These are phyloP conservation scores for Scalopus aquaticus DNA, from an alignment of 2,113 vertebrate genomes.

Conservation along the genomic window DNA sequence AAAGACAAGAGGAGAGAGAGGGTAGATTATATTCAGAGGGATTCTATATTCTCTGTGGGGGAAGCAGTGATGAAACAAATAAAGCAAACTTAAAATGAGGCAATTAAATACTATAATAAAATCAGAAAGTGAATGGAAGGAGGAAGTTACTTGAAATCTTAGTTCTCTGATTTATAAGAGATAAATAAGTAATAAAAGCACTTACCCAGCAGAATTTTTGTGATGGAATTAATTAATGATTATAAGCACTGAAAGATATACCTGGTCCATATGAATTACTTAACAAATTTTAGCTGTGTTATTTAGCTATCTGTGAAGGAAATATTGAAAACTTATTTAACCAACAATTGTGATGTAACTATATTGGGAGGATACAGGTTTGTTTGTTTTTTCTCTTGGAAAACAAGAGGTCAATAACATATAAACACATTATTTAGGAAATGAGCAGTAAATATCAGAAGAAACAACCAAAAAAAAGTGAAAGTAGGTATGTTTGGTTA, in stretches of 20 bases:
- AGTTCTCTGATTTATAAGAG: not conserved
- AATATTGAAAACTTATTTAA: slow-evolving; percentile 14
- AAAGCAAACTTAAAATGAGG: not conserved
- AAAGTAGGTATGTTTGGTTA: not conserved
- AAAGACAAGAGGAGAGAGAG: not conserved
- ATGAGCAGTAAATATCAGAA: not conserved
- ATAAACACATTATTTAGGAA: not conserved
- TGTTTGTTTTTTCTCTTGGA: not conserved
- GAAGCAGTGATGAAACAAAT: not conserved
- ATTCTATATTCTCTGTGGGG: not conserved
- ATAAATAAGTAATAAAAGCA: not conserved
- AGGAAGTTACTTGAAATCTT: not conserved
- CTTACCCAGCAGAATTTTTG: not conserved
- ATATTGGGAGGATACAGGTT: not conserved
- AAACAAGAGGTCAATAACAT: not conserved
- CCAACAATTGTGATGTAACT: not conserved
- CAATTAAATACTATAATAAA: not conserved
- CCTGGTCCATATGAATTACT: not conserved
- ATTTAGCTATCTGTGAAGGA: not conserved
- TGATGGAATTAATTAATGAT: not conserved
- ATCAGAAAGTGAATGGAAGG: not conserved
- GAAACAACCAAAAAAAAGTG: not conserved
- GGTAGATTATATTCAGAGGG: not conserved
- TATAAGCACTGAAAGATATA: not conserved
- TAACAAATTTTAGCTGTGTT: not conserved